A percentile compares a stretch with the other conserved stretches of the same genome.
phyloP scores from a whole-genome alignment of 2,113 vertebrate species.

The Talpa occidentalis region DNA sequence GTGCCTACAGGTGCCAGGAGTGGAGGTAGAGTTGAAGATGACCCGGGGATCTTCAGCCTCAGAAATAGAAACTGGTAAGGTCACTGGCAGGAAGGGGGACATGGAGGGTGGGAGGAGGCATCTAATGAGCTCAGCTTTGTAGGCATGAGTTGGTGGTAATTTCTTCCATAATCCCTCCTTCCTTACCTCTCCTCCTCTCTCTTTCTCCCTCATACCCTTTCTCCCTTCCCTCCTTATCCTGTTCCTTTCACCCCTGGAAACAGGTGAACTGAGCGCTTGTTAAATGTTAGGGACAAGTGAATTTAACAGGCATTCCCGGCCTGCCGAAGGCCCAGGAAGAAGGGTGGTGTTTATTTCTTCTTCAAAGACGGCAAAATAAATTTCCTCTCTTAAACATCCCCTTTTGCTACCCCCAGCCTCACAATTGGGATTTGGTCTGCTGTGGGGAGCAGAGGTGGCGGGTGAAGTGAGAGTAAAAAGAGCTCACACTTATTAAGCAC shows the following conservation, averaged over 20 bases:
- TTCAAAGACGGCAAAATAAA: neutral
- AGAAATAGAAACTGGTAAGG: neutral
- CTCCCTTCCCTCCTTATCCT: neutral
- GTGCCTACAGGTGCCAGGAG: neutral
- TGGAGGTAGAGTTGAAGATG: neutral
- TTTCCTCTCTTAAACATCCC: neutral
- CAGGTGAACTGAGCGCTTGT: neutral
- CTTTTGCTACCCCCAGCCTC: neutral
- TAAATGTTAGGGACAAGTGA: neutral
- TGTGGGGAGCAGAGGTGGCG: neutral
- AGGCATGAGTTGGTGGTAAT: neutral
- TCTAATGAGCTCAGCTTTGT: neutral
- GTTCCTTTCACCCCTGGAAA: neutral
- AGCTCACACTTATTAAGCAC: neutral
- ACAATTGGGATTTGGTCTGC: neutral
- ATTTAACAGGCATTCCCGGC: neutral
- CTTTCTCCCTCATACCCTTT: constrained; percentile 61
- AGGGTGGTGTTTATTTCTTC: neutral
- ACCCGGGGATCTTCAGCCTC: neutral
- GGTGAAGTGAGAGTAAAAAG: too few species aligned
- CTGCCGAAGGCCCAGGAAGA: neutral
- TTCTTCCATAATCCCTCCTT: neutral
- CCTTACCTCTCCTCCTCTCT: neutral
- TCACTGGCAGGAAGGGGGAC: neutral
- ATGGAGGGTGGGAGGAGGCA: fast-evolving